Evolutionary conservation across 2,113 vertebrate genomes (phyloP), one percentile per base, ranked within the genome.

Genomic region (Myotis lucifugus): DNA sequence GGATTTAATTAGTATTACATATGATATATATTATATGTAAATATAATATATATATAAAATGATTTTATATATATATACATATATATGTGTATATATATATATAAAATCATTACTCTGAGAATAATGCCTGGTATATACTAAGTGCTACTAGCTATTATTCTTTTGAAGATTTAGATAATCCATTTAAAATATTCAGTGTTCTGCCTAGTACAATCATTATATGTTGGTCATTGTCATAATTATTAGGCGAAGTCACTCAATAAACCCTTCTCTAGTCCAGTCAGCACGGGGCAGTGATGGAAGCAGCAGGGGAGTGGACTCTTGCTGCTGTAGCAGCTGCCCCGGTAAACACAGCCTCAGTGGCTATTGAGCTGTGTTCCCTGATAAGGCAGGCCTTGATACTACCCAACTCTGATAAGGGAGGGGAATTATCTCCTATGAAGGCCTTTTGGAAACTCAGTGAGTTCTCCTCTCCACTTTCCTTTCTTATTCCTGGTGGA

Each of bases 391-490:
- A 37, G 73, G 32, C 64, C 86, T 94, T 85, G 52, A 32, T n/a
- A 40, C 46, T 77, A 37, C 34, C 70, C 64, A n/a, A 1, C 88
- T 94, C 73, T 5, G 42, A 73, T 32, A 90, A 92, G 37, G 19
- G 18, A 94, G 14, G 29, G 4, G 46, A 3, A 42, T 13, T 25
- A 37, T 78, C 79, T 94, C 34, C 84, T 8, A 10, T 0, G 29
- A 69, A 85, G 48, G 34, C 21, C 83, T 84, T 85, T 70, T 40
- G 64, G 50, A 94, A 88, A 69, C 79, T 87, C 85, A 89, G 50
- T 37, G 17, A 42, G 67, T 15, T 14, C 21, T 15, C 27, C 7
- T 90, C 56, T 93, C 72, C 46, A 61, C 2, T 73, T 40, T 42
- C 76, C 56, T 70, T 91, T 32, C 23, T 69, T 12, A 25, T 19